Base-by-base conservation (phyloP, 2,113 vertebrate genomes). In the Capricornis sumatraensis region DNA sequence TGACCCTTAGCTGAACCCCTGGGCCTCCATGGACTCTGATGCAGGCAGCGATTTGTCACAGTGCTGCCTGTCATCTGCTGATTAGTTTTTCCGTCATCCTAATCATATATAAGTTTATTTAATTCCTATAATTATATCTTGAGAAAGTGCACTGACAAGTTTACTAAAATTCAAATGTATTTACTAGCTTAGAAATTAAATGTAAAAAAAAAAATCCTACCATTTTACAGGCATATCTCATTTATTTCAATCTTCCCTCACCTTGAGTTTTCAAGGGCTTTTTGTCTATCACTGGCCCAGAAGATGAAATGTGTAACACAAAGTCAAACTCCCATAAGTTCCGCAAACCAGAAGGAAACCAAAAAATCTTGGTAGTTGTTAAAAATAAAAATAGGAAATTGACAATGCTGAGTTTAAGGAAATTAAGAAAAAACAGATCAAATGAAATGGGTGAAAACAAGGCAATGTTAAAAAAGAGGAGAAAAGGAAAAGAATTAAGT, bases 71-170 rank as follows among this genome's bases (percentile, higher is more conserved):
- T 30, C 64, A 43, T 6, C 81, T 30, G 15, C 92, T 95, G 89
- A 95, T 97, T 95, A 45, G 84, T 81, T 93, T 97, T 93, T 76
- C 96, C 57, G 15, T 92, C 88, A 78, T 28, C 64, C 74, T 97
- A 98, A 98, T 96, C 89, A 91, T 79, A 98, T 98, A 94, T 12
- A 91, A 58, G 50, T 52, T 81, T 52, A 95, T 89, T 97, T 96
- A 94, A 96, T 97, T 97, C 55, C 58, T 83, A 28, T 94, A 97
- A 97, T 67, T 82, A 33, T 47, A 96, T 97, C 76, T 87, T 60
- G 74, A 97, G 85, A 89, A 64, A 94, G 28, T 58, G 23, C 64
- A 82, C 17, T 89, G 76, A 95, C 33, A 53, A 94, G 52, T 92
- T 96, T 87, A 25, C 86, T 83, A 91, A 95, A 95, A 96, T 91